These are phyloP conservation scores for Thera britannica DNA, from an alignment of 2,888 invertebrate genomes.

Conservation along the genomic window DNA sequence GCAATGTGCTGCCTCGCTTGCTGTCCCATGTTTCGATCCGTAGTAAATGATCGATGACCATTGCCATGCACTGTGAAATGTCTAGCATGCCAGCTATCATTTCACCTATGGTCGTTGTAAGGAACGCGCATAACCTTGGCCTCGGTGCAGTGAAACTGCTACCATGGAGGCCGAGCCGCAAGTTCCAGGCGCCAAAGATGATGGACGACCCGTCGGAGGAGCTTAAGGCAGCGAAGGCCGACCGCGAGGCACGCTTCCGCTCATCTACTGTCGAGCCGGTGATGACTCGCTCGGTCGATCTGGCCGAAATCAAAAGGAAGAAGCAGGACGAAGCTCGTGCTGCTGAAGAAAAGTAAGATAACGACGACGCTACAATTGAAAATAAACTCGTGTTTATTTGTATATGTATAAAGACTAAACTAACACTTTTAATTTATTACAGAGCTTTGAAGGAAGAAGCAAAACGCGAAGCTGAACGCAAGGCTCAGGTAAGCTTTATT, in stretches of 20 bases:
- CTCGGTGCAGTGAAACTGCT: slow-evolving; percentile 86
- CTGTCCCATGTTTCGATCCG: slow-evolving; percentile 45
- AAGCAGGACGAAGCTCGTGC: slow-evolving; percentile 87
- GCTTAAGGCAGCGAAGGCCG: slow-evolving; percentile 86
- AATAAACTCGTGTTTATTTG: not conserved
- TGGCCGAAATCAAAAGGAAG: slow-evolving; percentile 82
- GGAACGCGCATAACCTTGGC: slow-evolving; percentile 65
- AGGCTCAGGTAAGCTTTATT: slow-evolving; percentile 68
- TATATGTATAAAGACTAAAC: not conserved
- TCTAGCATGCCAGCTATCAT: slow-evolving; percentile 48
- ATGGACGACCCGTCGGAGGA: slow-evolving; percentile 86
- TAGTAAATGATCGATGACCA: slow-evolving; percentile 50
- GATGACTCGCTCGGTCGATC: slow-evolving; percentile 78
- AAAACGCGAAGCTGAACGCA: slow-evolving; percentile 78
- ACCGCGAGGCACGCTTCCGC: slow-evolving; percentile 85
- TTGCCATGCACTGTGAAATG: slow-evolving; percentile 47
- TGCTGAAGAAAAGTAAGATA: slow-evolving; percentile 85
- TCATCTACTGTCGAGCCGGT: slow-evolving; percentile 80
- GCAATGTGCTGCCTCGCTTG: slow-evolving; percentile 64
- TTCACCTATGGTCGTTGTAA: slow-evolving; percentile 62
- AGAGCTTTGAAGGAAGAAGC: slow-evolving; percentile 82
- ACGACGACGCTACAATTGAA: not conserved
- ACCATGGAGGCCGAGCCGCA: slow-evolving; percentile 88
- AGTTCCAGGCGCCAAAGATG: slow-evolving; percentile 85
- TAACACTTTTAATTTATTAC: slow-evolving; percentile 45